A percentile compares a stretch with the other conserved stretches of the same genome.
phyloP scores from a whole-genome alignment of 2,113 vertebrate genomes.

The Aphelocoma coerulescens region DNA sequence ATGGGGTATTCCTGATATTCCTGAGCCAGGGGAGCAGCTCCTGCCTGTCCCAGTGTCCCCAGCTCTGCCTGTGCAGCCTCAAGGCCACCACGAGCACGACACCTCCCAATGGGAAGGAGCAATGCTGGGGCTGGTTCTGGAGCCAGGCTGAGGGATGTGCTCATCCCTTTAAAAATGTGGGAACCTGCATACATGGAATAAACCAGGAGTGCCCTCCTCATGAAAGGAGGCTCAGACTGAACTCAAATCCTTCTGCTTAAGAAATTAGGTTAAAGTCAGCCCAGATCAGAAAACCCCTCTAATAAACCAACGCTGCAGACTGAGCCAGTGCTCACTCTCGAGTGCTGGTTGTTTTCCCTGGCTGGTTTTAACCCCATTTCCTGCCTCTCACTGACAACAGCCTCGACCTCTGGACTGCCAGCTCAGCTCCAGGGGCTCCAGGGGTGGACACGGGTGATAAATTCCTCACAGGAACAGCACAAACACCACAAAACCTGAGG shows the following conservation, averaged over 20 bases:
- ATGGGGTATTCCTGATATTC: not conserved
- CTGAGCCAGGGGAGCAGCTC: not conserved
- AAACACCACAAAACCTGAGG: not conserved
- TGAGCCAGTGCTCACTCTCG: not conserved
- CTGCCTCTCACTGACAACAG: not conserved
- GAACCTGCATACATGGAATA: not conserved
- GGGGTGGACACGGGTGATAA: not conserved
- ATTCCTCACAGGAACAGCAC: not conserved
- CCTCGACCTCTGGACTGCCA: not conserved
- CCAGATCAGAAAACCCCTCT: not conserved
- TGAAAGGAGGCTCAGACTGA: not conserved
- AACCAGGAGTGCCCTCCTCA: not conserved
- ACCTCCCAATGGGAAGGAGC: not conserved
- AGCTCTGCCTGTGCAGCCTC: not conserved
- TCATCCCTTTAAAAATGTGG: accelerated
- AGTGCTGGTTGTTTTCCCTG: not conserved
- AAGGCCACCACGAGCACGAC: accelerated
- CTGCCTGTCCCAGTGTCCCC: not conserved
- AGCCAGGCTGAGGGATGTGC: not conserved
- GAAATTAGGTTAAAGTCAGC: constrained; percentile 1
- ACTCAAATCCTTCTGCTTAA: constrained; percentile 2
- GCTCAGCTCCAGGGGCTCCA: not conserved
- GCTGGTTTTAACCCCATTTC: not conserved
- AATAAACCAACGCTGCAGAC: not conserved
- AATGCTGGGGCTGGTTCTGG: not conserved